These are phyloP conservation scores for Halotydeus destructor DNA, from an alignment of 1,140 invertebrate genomes.

Conservation along the genomic window DNA sequence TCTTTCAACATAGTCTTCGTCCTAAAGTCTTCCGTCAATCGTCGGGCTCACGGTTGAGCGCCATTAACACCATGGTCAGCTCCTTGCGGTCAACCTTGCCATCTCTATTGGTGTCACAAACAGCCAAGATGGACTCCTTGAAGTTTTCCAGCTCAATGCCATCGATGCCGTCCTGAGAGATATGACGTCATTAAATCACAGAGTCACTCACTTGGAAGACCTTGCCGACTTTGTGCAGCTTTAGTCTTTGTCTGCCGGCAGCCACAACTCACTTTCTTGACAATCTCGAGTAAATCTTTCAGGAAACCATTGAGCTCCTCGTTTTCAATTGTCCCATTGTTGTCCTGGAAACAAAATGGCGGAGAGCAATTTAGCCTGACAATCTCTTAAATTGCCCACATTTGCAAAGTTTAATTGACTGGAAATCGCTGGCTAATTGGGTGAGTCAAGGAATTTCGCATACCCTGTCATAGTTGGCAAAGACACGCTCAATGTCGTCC, in stretches of 20 bases:
- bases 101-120: conserved; percentile 26
- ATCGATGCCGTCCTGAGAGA: conserved; percentile 1
- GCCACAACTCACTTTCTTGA: conserved; percentile 17
- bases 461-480: conserved; percentile 26
- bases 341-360: conserved; percentile 22
- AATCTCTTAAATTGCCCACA: background rate
- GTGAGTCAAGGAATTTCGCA: conserved; percentile 10
- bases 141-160: conserved; percentile 21
- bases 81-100: conserved; percentile 26
- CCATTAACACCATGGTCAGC: conserved; percentile 25
- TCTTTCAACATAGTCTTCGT: too few relatives aligned
- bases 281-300: conserved; percentile 28
- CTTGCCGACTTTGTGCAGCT: background rate
- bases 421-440: background rate
- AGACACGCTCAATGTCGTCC: conserved; percentile 22
- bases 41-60: conserved; percentile 1
- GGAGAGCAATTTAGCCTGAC: background rate
- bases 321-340: conserved; percentile 27
- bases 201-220: background rate
- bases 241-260: background rate
- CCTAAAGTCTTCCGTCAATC: too few relatives aligned
- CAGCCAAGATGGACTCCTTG: conserved; percentile 22
- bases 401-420: background rate
- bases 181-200: background rate
- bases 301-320: conserved; percentile 28